Evolutionary conservation across 2,888 invertebrate genomes (phyloP).

Genomic region (Agrenia bidenticulata): DNA sequence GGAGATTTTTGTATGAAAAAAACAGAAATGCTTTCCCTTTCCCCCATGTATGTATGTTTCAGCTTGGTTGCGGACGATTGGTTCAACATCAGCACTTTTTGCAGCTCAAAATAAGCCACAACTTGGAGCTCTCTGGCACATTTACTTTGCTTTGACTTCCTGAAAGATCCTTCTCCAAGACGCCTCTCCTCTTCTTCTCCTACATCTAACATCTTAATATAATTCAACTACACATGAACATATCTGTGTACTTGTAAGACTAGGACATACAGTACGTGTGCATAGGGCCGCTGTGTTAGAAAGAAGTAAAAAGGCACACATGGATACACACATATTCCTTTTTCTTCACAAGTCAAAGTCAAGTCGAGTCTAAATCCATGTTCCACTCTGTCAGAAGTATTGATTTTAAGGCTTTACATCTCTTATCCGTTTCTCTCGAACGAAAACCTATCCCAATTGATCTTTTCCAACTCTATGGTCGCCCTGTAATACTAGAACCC

Average conservation of each 20-base stretch:
- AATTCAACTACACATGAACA: too few species aligned
- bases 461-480: neutral
- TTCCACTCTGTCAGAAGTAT: conserved; percentile 10
- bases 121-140: neutral
- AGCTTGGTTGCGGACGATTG: conserved; percentile 18
- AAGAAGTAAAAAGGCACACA: too few species aligned
- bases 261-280: too few species aligned
- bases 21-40: neutral
- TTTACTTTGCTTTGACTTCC: neutral
- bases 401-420: conserved; percentile 9
- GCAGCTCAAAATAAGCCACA: conserved; percentile 3
- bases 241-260: too few species aligned
- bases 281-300: too few species aligned
- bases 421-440: neutral
- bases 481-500: conserved; percentile 1
- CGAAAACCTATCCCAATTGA: conserved; percentile 5
- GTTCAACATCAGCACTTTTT: conserved; percentile 14
- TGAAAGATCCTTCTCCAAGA: too few species aligned
- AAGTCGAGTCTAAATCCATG: conserved; percentile 8
- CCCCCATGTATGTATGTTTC: conserved; percentile 14
- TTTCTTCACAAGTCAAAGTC: conserved; percentile 7
- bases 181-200: too few species aligned
- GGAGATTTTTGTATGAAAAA: too few species aligned
- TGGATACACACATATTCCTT: neutral
- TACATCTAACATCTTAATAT: too few species aligned